Evolutionary conservation across 2,113 vertebrate genomes (phyloP), one percentile per base, ranked within the genome.

Genomic region (Euleptes europaea): DNA sequence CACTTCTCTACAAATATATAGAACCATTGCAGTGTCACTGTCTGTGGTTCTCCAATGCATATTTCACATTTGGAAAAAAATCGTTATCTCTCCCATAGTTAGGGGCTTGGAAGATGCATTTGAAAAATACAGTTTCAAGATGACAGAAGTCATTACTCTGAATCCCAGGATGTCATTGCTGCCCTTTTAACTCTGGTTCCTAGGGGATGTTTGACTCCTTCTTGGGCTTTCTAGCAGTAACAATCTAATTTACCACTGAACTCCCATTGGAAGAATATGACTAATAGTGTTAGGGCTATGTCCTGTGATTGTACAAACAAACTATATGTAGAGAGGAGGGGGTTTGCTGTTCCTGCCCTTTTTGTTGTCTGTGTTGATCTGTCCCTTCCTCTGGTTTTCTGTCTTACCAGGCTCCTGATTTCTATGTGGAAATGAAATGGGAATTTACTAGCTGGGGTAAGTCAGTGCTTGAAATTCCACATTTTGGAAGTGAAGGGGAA

Each of bases 401-500:
- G 67, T 81, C 80, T 28, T 88, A 94, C 5, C 91, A 99, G 98
- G 98, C 98, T 0, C 96, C 95, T 0, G 98, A 99, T 92, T 99
- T 99, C 95, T 99, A 99, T 12, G 98, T 99, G 94, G 98, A 99
- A 93, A 99, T 99, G 98, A 99, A 99, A 88, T 99, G 98, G 98
- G 98, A 99, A 91, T 99, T 99, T 93, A 99, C 98, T 47, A 99
- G 98, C 92, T 99, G 98, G 98, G 98, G 98, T 99, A 94, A 98
- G 97, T 89, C 0, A 51, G 81, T 66, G 65, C 73, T 47, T 85
- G n/a, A 57, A 54, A 33, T 33, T 12, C 38, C 17, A 12, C 49
- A 5, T 72, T 85, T 54, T 35, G 12, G 5, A 47, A 69, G 1
- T 6, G 23, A 33, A 47, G 2, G 5, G 65, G 40, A 63, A 23